phyloP scores from a whole-genome alignment of 2,888 invertebrate genomes.

The Pyrocoelia pectoralis region DNA sequence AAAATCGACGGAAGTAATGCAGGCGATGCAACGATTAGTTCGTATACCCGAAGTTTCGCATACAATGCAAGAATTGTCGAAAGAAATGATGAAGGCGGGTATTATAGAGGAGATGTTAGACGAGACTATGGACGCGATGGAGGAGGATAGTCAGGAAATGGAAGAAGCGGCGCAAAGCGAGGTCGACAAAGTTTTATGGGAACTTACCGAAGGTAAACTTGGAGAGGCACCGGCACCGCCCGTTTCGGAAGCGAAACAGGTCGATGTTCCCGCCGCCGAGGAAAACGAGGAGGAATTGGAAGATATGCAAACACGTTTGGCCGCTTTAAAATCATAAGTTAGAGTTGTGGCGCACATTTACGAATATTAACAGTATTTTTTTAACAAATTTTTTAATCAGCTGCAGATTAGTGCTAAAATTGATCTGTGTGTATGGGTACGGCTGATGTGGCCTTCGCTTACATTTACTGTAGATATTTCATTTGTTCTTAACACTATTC shows the following conservation, averaged over 20 bases:
- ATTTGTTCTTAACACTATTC: neutral
- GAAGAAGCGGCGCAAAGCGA: constrained; percentile 96
- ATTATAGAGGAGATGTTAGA: constrained; percentile 99
- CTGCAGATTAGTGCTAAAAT: neutral
- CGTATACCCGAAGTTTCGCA: constrained; percentile 92
- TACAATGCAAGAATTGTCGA: constrained; percentile 97
- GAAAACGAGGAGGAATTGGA: constrained; percentile 82
- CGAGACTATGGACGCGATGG: constrained; percentile 93
- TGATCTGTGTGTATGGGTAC: neutral
- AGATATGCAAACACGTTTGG: constrained; percentile 89
- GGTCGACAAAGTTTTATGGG: constrained; percentile 76
- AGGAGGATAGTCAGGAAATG: constrained; percentile 93
- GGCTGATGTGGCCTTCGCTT: constrained; percentile 6
- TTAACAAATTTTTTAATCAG: neutral
- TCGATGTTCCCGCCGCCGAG: constrained; percentile 65
- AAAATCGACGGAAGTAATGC: constrained; percentile 98
- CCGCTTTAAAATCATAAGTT: constrained; percentile 84
- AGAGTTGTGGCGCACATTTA: neutral
- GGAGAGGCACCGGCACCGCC: constrained; percentile 90
- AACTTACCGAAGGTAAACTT: constrained; percentile 88
- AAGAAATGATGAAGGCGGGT: constrained; percentile 99
- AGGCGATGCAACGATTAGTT: constrained; percentile 92
- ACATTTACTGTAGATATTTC: neutral
- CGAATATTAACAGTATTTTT: constrained; percentile 5
- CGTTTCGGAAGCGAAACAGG: constrained; percentile 67